Evolutionary conservation across 2,113 vertebrate species (phyloP).

Genomic region (Rynchops niger): DNA sequence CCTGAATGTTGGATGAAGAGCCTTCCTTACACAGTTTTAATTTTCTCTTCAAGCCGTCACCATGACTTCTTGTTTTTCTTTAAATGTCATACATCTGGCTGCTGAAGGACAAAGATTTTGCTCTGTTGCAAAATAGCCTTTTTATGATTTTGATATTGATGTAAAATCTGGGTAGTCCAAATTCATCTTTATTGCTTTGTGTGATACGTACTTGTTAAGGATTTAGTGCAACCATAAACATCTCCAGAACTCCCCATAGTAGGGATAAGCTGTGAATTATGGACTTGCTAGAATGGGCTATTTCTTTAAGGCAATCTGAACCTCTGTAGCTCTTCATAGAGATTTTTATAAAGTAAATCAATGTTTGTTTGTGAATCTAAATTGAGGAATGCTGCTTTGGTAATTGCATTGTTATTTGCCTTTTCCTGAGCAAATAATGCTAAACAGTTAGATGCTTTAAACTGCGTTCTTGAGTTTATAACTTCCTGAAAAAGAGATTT

Average conservation of each 20-base stretch:
- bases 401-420: constrained; percentile 45
- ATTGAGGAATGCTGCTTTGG: constrained; percentile 15
- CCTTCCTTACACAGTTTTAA: neutral
- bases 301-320: constrained; percentile 49
- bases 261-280: constrained; percentile 47
- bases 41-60: neutral
- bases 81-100: neutral
- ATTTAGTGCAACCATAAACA: constrained; percentile 62
- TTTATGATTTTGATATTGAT: constrained; percentile 25
- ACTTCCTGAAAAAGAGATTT: neutral
- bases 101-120: neutral
- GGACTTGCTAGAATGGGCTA: neutral
- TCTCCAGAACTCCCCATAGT: constrained; percentile 14
- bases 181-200: constrained; percentile 24
- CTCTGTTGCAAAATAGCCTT: constrained; percentile 13
- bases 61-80: neutral
- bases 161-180: constrained; percentile 10
- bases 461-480: neutral
- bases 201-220: constrained; percentile 28
- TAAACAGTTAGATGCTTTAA: neutral
- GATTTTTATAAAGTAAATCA: constrained; percentile 37
- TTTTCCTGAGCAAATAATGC: constrained; percentile 31
- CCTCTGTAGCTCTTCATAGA: constrained; percentile 4
- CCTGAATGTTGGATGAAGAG: neutral
- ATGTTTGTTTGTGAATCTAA: constrained; percentile 22